Percentiles rank a stretch among this genome's conserved stretches.
These are phyloP conservation scores for Tanytarsus gracilentus DNA, from an alignment of 2,888 invertebrate genomes.

Conservation along the genomic window DNA sequence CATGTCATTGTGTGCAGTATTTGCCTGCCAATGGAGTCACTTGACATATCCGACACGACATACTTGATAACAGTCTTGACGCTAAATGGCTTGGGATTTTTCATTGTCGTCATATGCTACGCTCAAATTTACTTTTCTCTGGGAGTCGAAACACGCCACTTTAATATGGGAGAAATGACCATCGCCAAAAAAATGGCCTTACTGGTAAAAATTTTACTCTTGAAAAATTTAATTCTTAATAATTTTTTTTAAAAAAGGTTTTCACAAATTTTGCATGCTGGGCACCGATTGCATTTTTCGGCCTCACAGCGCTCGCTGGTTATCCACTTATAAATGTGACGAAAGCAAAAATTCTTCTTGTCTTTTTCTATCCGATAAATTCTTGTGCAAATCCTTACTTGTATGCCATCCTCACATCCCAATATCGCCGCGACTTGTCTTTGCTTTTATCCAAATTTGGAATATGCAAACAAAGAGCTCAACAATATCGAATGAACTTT, in stretches of 20 bases:
- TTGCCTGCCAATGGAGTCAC: constrained; percentile 79
- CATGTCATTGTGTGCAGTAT: too few relatives aligned
- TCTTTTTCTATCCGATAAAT: constrained; percentile 86
- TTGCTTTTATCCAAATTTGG: constrained; percentile 56
- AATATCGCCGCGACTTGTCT: constrained; percentile 69
- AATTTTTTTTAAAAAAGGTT: constrained; percentile 36
- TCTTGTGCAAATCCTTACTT: constrained; percentile 89
- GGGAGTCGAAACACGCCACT: constrained; percentile 55
- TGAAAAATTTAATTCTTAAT: neutral
- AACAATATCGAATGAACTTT: constrained; percentile 45
- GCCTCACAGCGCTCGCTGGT: constrained; percentile 75
- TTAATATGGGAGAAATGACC: constrained; percentile 53
- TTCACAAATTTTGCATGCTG: constrained; percentile 77
- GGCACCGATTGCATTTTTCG: constrained; percentile 85
- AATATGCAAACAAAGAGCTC: constrained; percentile 45
- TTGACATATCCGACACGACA: constrained; percentile 56
- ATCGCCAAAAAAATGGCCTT: constrained; percentile 86
- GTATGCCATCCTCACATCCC: constrained; percentile 81
- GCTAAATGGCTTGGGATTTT: constrained; percentile 71
- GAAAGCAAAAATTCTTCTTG: constrained; percentile 69
- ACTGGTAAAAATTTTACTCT: constrained; percentile 46
- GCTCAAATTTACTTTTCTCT: constrained; percentile 76
- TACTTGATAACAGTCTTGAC: constrained; percentile 67
- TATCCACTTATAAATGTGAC: constrained; percentile 75
- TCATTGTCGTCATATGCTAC: constrained; percentile 75